Base-by-base conservation (phyloP, 2,888 invertebrate species). In the Megaustenia siamemsis region DNA sequence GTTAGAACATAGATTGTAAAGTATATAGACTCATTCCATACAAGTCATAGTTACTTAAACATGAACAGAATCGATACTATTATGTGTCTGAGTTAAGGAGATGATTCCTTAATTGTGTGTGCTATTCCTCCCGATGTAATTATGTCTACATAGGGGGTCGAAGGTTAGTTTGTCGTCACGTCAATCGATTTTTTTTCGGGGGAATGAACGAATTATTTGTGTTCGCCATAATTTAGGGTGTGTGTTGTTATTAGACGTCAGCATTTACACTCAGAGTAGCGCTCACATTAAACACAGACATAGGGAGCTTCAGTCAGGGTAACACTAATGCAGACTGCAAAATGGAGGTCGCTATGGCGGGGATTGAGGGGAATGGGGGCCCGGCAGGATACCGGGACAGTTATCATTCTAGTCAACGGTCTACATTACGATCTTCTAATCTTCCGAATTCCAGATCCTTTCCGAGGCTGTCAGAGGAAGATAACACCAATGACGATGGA, bases 261-360 rank as follows among this genome's bases (percentile, higher is more conserved):
- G 96, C 97, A 97, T 96, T 97, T 45, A 53, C 63, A 60, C 28
- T 8, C 56, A 63, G 18, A 60, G 63, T 82, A 75, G 60, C 56
- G 45, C 32, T 63, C 53, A 8, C 35, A 8, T 82, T 76, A 76
- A 38, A 75, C 5, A 66, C 76, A 83, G 43, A n/a, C 38, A 75
- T 76, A 83, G 82, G 76, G 66, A 83, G 82, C 85, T 75, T 79
- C 83, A 68, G 83, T 79, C 63, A 85, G 84, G 49, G 83, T 45
- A 69, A 49, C 49, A 76, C 76, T 73, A 56, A 78, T 86, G 84
- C 73, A 53, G 60, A 43, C 84, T 82, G 80, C 84, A 87, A 88
- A 82, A 94, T 94, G 94, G 94, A 94, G 88, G 93, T 92, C 87
- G 93, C 93, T 84, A 93, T 93, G 93, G 91, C 93, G 79, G 91